Evolutionary conservation across 2,888 invertebrate genomes (phyloP).

Genomic region (Hypselothyrea guttata): DNA sequence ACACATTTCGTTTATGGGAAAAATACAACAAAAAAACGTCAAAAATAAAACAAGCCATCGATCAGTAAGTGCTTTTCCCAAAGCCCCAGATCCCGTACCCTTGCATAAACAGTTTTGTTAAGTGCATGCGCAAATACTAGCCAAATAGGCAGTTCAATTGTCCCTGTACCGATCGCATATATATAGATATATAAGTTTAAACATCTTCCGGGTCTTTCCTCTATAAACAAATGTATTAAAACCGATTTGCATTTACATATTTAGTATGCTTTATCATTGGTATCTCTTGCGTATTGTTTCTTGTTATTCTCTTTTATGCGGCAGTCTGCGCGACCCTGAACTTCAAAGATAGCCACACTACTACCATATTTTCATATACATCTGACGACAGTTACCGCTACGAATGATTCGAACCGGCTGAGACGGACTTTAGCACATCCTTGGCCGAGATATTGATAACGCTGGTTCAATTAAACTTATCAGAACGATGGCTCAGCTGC

Average conservation of each 20-base stretch:
- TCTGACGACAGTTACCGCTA: constrained; percentile 41
- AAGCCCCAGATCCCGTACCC: constrained; percentile 3
- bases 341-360: constrained; percentile 45
- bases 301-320: constrained; percentile 53
- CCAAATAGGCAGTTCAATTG: constrained; percentile 37
- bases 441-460: constrained; percentile 58
- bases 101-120: constrained; percentile 23
- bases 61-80: constrained; percentile 47
- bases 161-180: constrained; percentile 10
- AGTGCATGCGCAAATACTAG: constrained; percentile 47
- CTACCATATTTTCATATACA: constrained; percentile 17
- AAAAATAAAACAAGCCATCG: constrained; percentile 20
- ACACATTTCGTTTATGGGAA: constrained; percentile 59
- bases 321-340: constrained; percentile 48
- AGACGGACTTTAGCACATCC: constrained; percentile 32
- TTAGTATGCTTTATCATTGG: constrained; percentile 35
- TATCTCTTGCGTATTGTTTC: constrained; percentile 32
- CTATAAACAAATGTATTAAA: constrained; percentile 38
- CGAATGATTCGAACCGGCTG: constrained; percentile 11
- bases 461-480: constrained; percentile 26
- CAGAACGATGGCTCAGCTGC: constrained; percentile 46
- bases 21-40: no score
- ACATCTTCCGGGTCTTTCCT: constrained; percentile 61
- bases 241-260: constrained; percentile 57
- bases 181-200: no score